These are phyloP conservation scores for Pyxicephalus adspersus DNA, from an alignment of 2,113 vertebrate genomes.

Conservation along the genomic window DNA sequence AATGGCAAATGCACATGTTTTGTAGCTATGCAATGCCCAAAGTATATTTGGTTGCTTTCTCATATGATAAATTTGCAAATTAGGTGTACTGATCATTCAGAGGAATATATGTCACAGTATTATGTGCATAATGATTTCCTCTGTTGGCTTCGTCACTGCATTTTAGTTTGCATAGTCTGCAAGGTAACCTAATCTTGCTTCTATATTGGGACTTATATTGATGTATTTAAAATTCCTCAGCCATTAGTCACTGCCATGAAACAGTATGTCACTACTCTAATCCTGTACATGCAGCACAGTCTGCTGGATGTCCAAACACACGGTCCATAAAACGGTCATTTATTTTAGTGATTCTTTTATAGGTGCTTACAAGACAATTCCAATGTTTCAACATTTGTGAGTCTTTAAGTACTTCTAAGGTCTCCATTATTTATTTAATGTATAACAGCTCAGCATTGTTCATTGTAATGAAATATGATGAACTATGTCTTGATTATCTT, in stretches of 20 bases:
- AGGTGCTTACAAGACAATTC: background rate
- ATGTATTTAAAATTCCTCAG: slow-evolving; percentile 34
- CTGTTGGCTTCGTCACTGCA: background rate
- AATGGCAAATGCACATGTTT: too few species aligned
- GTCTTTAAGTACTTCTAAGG: background rate
- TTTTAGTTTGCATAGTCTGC: background rate
- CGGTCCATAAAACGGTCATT: background rate
- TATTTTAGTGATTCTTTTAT: background rate
- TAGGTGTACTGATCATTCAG: background rate
- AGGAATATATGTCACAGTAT: too few species aligned
- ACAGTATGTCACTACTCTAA: background rate
- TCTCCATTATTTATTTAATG: too few species aligned
- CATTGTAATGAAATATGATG: too few species aligned
- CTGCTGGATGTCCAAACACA: background rate
- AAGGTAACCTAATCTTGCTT: slow-evolving; percentile 3
- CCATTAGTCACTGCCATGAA: slow-evolving; percentile 19
- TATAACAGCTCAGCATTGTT: too few species aligned
- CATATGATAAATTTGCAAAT: too few species aligned
- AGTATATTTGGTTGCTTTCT: too few species aligned
- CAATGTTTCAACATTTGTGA: background rate
- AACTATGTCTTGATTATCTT: too few species aligned
- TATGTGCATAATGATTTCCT: background rate
- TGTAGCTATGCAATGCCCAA: too few species aligned
- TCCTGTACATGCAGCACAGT: background rate
- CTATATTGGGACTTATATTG: slow-evolving; percentile 37